A percentile compares a stretch with the other conserved stretches of the same genome.
phyloP scores from a whole-genome alignment of 2,888 invertebrate genomes.

The Dilophus febrilis region DNA sequence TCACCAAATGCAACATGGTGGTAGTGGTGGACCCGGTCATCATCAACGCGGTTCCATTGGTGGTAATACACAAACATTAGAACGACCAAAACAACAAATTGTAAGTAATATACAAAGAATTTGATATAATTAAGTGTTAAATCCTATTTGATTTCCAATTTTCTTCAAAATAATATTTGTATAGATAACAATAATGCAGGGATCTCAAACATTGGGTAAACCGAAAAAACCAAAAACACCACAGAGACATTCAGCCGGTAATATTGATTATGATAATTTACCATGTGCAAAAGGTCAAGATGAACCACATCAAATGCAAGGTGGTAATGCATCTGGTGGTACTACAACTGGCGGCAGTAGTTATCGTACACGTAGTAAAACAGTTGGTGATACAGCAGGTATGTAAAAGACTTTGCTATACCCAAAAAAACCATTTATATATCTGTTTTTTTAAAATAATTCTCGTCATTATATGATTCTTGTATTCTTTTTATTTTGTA shows the following conservation, averaged over 20 bases:
- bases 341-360: constrained; percentile 20
- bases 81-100: constrained; percentile 46
- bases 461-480: no score
- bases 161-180: no score
- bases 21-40: no score
- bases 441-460: neutral
- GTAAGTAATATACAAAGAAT: no score
- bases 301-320: constrained; percentile 32
- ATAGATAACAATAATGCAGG: constrained; percentile 41
- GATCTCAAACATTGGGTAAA: constrained; percentile 68
- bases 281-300: constrained; percentile 61
- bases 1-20: no score
- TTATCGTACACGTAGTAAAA: constrained; percentile 80
- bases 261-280: constrained; percentile 69
- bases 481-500: no score
- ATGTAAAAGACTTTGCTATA: neutral
- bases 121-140: no score
- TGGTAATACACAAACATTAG: constrained; percentile 40
- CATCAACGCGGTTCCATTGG: constrained; percentile 9
- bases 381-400: constrained; percentile 52
- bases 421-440: no score
- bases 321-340: no score
- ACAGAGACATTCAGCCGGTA: constrained; percentile 66
- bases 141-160: no score
- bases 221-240: constrained; percentile 58